Conservation (phyloP, 2,797 vertebrate species). For the Borostomias antarcticus region DNA sequence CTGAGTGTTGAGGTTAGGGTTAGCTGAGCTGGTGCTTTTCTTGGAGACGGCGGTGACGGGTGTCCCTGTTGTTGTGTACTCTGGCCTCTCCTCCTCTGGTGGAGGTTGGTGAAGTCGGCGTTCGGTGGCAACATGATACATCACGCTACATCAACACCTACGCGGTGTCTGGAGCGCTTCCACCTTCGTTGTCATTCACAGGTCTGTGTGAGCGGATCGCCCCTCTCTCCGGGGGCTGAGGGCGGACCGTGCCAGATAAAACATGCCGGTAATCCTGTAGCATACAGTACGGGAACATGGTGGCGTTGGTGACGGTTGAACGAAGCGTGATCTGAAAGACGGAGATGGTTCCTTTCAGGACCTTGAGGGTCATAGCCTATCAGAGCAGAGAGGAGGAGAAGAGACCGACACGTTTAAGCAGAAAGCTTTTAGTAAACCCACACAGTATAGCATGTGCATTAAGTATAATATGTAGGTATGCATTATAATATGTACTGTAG, state of each 20-base stretch:
- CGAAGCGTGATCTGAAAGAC: not conserved
- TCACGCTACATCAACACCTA: constrained; percentile 35
- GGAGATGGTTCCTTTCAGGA: not conserved
- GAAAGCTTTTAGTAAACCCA: not conserved
- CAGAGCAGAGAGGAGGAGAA: not conserved
- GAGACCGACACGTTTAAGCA: not conserved
- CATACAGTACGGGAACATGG: not conserved
- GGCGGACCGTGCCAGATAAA: not conserved
- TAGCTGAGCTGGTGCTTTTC: constrained; percentile 6
- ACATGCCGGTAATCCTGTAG: not conserved
- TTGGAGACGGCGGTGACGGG: constrained; percentile 15
- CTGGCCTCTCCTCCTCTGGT: constrained; percentile 29
- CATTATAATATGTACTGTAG: too few relatives aligned
- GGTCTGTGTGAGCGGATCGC: constrained; percentile 13
- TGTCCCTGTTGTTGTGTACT: constrained; percentile 14
- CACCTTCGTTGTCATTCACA: not conserved
- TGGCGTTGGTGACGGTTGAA: too few relatives aligned
- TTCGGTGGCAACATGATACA: constrained; percentile 25
- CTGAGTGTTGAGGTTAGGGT: not conserved
- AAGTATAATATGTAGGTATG: not conserved
- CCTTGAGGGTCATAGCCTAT: not conserved
- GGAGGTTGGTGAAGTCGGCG: constrained; percentile 23
- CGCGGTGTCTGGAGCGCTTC: constrained; percentile 13
- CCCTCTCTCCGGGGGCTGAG: not conserved
- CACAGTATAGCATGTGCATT: not conserved